phyloP scores from a whole-genome alignment of 2,888 invertebrate genomes.

The Andricus quercusramuli region DNA sequence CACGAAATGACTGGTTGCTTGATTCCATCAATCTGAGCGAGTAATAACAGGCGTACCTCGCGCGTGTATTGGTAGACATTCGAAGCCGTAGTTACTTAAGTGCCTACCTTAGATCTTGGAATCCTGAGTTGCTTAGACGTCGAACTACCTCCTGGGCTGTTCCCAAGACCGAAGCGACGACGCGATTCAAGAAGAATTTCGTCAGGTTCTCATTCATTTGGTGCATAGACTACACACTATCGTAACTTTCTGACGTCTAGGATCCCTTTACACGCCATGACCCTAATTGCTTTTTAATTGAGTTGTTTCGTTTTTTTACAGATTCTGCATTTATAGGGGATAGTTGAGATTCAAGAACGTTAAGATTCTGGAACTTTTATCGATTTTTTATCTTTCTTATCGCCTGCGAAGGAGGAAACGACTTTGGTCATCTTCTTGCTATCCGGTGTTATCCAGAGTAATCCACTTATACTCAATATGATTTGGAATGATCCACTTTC shows the following conservation, averaged over 20 bases:
- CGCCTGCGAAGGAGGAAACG: too few relatives aligned
- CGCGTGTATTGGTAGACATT: slow-evolving; percentile 50
- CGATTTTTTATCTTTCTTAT: too few relatives aligned
- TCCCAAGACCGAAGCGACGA: neutral
- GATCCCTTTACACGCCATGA: neutral
- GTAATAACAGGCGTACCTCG: slow-evolving; percentile 71
- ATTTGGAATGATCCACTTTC: too few relatives aligned
- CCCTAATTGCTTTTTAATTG: slow-evolving; percentile 24
- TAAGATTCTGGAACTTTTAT: too few relatives aligned
- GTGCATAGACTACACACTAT: neutral
- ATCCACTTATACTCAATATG: too few relatives aligned
- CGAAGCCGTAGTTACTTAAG: slow-evolving; percentile 6
- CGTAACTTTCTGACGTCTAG: slow-evolving; percentile 9
- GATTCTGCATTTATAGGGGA: too few relatives aligned
- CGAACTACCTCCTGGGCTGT: slow-evolving; percentile 21
- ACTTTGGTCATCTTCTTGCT: too few relatives aligned
- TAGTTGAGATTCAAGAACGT: too few relatives aligned
- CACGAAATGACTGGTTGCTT: slow-evolving; percentile 76
- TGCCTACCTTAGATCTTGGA: slow-evolving; percentile 4
- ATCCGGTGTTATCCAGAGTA: too few relatives aligned
- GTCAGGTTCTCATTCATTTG: slow-evolving; percentile 8
- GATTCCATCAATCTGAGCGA: slow-evolving; percentile 77
- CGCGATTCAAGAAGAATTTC: slow-evolving; percentile 13
- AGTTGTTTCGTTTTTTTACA: neutral
- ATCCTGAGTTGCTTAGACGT: neutral